These are phyloP conservation scores for Uloborus diversus DNA, from an alignment of 1,140 invertebrate genomes.

Conservation along the genomic window DNA sequence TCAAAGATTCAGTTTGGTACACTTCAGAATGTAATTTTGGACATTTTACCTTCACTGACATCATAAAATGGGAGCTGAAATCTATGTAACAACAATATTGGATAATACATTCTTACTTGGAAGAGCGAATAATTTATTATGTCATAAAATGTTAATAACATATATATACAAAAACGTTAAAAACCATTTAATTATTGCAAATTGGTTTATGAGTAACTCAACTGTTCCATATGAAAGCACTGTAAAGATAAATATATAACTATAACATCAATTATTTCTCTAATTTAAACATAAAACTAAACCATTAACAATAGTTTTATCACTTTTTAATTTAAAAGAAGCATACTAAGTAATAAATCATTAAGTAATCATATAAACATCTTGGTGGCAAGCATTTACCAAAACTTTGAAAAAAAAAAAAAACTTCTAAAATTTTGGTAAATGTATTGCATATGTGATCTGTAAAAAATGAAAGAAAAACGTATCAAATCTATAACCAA, in stretches of 20 bases:
- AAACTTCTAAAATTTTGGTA: background rate
- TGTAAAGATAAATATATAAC: conserved; percentile 26
- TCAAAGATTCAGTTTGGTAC: conserved; percentile 37
- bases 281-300: conserved; percentile 13
- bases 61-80: conserved; percentile 24
- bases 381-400: too few species aligned
- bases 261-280: conserved; percentile 44
- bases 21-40: conserved; percentile 37
- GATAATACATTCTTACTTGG: conserved; percentile 41
- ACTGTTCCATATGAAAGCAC: conserved; percentile 6
- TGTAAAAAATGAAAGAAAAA: background rate
- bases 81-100: conserved; percentile 48
- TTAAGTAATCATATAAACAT: too few species aligned
- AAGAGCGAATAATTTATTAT: conserved; percentile 39
- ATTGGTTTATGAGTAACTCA: conserved; percentile 28
- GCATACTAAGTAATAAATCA: background rate
- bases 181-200: conserved; percentile 44
- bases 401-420: background rate
- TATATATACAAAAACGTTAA: conserved; percentile 50
- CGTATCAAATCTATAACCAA: too few species aligned
- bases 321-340: background rate
- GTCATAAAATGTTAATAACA: conserved; percentile 40
- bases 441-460: too few species aligned
- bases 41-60: conserved; percentile 41
- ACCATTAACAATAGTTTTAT: conserved; percentile 25